Conservation (phyloP, 2,113 vertebrate genomes). For the Etia nguti region DNA sequence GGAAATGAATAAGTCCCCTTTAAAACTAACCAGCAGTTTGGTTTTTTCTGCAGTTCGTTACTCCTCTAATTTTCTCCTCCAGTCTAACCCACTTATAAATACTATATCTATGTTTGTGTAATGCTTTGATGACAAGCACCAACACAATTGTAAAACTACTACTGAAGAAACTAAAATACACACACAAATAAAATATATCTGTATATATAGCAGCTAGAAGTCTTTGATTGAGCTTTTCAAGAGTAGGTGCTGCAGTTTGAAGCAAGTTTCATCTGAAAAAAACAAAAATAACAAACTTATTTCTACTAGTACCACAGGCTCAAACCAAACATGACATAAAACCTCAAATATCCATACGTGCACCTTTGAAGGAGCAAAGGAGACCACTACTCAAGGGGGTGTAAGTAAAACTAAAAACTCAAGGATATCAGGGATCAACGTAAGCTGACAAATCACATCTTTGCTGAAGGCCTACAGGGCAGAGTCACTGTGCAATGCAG, state of each 20-base stretch:
- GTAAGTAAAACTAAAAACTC: not conserved
- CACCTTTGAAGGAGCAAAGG: not conserved
- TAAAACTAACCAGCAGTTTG: not conserved
- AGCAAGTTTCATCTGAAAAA: not conserved
- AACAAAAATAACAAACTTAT: not conserved
- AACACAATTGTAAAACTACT: not conserved
- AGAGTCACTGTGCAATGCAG: not conserved
- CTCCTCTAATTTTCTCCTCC: not conserved
- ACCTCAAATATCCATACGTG: not conserved
- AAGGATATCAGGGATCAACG: not conserved
- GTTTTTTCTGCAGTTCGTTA: not conserved
- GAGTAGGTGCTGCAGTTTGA: not conserved
- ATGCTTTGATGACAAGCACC: not conserved
- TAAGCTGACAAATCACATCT: not conserved
- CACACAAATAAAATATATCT: not conserved
- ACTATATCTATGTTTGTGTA: not conserved
- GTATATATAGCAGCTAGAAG: conserved; percentile 19
- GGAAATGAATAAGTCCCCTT: not conserved
- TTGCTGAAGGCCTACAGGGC: not conserved
- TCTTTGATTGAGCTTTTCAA: not conserved
- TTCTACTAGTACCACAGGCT: conserved; percentile 30
- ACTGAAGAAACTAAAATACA: not conserved
- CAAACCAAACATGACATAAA: not conserved
- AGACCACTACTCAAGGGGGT: not conserved
- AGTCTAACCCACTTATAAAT: not conserved